phyloP scores from a whole-genome alignment of 2,113 vertebrate genomes.

The Aptenodytes forsteri region DNA sequence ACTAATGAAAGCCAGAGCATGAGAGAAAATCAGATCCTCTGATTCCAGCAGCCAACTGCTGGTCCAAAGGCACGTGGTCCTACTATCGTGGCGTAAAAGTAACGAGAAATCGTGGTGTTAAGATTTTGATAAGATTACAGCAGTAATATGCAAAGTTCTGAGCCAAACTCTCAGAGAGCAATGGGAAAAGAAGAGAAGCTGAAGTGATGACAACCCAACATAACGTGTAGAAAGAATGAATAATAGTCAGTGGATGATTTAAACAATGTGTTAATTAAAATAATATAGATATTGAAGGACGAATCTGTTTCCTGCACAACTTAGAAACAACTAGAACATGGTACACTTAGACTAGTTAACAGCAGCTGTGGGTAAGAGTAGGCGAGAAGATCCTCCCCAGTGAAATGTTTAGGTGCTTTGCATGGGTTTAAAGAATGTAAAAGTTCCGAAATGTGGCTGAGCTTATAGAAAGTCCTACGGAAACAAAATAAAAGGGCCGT shows the following conservation, averaged over 20 bases:
- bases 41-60: neutral
- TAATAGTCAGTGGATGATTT: neutral
- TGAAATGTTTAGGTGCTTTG: neutral
- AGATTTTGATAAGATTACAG: neutral
- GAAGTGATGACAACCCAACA: neutral
- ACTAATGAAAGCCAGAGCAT: neutral
- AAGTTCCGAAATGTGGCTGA: neutral
- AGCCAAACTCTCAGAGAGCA: neutral
- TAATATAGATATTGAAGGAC: neutral
- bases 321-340: neutral
- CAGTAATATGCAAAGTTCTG: neutral
- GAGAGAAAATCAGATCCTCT: neutral
- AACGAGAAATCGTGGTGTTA: neutral
- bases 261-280: neutral
- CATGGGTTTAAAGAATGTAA: neutral
- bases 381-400: neutral
- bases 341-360: neutral
- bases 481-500: neutral
- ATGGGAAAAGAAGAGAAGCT: neutral
- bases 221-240: neutral
- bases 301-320: neutral
- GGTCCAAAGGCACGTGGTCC: neutral
- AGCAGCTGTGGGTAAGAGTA: neutral
- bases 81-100: fast-evolving
- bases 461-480: neutral